Evolutionary conservation across 2,113 vertebrate species (phyloP), one percentile per base, ranked within the genome.

Genomic region (Takifugu bimaculatus): DNA sequence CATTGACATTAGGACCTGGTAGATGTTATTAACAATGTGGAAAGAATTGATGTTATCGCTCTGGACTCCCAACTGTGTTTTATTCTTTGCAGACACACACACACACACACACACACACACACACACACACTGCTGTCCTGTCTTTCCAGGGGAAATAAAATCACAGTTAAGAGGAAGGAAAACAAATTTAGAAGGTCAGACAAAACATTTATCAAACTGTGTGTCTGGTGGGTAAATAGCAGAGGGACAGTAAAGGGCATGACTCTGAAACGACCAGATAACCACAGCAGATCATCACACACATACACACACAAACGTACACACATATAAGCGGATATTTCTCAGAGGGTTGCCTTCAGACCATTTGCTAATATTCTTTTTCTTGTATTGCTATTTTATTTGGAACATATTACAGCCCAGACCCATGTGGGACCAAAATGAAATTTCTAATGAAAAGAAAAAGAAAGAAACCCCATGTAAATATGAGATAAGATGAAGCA

Each of bases 141-240:
- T 26, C 77, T 80, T 60, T 86, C 78, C 77, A 80, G 79, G 77
- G 80, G 80, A 83, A 87, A 87, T 81, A 84, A 86, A 85, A 79
- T 82, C 73, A 78, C 75, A 76, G 79, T 87, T 75, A 77, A 80
- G 68, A 76, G 81, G 76, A 84, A 88, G 66, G 78, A 84, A 89
- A 87, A 88, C 79, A 85, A 88, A 87, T 86, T 82, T 77, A 85
- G 77, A 88, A 85, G 79, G 81, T 83, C 82, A 87, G 81, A 82
- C 73, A 72, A 84, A 85, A 74, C 87, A 90, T 90, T 86, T 86
- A 88, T 91, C 88, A 91, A 81, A 75, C 72, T 77, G 76, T 82
- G 68, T 80, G 81, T 86, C 80, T 85, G 77, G 81, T 87, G 79
- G 78, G 83, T 87, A 91, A 89, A 89, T 86, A 86, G 85, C 83